These are phyloP conservation scores for Rhinogobio ventralis DNA, from an alignment of 2,797 vertebrate species.

Conservation along the genomic window DNA sequence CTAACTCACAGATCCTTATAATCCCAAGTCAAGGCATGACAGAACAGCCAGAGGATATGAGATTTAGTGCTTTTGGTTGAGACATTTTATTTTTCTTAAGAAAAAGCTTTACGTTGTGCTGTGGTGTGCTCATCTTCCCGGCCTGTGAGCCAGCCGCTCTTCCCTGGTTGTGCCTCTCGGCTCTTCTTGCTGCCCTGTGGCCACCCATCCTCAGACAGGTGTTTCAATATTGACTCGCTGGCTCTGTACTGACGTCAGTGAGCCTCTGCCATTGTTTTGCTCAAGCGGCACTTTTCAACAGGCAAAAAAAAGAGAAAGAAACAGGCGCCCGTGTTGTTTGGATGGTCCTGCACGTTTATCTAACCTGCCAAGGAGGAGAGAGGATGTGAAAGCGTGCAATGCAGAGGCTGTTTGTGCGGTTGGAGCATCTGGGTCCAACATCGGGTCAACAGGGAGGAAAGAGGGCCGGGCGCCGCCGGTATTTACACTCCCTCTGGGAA, in stretches of 20 bases:
- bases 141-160: neutral
- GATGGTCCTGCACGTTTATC: slow-evolving; percentile 61
- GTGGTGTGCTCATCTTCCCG: slow-evolving; percentile 32
- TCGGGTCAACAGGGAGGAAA: slow-evolving; percentile 62
- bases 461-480: slow-evolving; percentile 59
- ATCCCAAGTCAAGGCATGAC: slow-evolving; percentile 21
- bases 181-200: slow-evolving; percentile 52
- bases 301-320: slow-evolving; percentile 17
- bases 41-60: slow-evolving; percentile 5
- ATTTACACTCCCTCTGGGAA: slow-evolving; percentile 57
- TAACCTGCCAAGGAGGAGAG: slow-evolving; percentile 55
- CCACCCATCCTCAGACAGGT: slow-evolving; percentile 67
- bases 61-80: slow-evolving; percentile 8
- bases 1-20: neutral
- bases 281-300: slow-evolving; percentile 54
- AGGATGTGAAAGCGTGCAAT: slow-evolving; percentile 43
- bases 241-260: slow-evolving; percentile 63
- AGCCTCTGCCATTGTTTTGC: slow-evolving; percentile 61
- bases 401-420: slow-evolving; percentile 55
- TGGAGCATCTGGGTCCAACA: slow-evolving; percentile 63
- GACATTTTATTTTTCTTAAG: neutral
- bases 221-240: slow-evolving; percentile 74
- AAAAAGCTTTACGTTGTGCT: slow-evolving; percentile 32
- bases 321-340: slow-evolving; percentile 49
- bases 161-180: slow-evolving; percentile 45